These are phyloP conservation scores for Cricetomys ansorgei DNA, from an alignment of 2,113 vertebrate species.

Conservation along the genomic window DNA sequence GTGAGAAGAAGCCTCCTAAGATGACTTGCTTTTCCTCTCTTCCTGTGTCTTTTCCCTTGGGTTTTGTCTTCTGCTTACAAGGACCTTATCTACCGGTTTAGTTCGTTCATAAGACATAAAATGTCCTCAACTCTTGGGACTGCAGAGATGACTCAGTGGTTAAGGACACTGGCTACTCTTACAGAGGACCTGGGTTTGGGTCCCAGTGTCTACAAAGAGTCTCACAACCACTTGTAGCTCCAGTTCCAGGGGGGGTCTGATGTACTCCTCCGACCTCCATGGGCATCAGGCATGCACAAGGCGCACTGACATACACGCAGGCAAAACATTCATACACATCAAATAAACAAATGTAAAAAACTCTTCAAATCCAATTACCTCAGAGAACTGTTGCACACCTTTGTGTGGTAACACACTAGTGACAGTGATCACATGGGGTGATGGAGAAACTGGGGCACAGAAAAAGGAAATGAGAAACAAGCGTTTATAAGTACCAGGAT, in stretches of 20 bases:
- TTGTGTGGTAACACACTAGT: background rate
- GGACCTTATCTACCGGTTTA: background rate
- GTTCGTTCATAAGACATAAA: constrained; percentile 13
- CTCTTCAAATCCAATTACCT: background rate
- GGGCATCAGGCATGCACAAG: background rate
- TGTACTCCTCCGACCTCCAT: background rate
- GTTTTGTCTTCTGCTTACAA: constrained; percentile 25
- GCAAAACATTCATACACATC: background rate
- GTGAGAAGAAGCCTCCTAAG: background rate
- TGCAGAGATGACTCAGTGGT: background rate
- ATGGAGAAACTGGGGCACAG: background rate
- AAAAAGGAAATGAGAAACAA: background rate
- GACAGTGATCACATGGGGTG: background rate
- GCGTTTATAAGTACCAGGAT: background rate
- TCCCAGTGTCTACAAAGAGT: background rate
- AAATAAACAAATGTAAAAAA: background rate
- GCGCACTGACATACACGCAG: background rate
- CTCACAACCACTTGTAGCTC: background rate
- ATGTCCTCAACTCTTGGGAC: background rate
- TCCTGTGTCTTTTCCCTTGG: background rate
- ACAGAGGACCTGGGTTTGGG: background rate
- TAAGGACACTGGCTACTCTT: background rate
- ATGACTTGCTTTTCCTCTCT: background rate
- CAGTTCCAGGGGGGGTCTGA: background rate
- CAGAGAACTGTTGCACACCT: background rate